A percentile compares a stretch with the other conserved stretches of the same genome.
Conservation (phyloP, 1,140 invertebrate genomes). For the Neoseiulus cucumeris region DNA sequence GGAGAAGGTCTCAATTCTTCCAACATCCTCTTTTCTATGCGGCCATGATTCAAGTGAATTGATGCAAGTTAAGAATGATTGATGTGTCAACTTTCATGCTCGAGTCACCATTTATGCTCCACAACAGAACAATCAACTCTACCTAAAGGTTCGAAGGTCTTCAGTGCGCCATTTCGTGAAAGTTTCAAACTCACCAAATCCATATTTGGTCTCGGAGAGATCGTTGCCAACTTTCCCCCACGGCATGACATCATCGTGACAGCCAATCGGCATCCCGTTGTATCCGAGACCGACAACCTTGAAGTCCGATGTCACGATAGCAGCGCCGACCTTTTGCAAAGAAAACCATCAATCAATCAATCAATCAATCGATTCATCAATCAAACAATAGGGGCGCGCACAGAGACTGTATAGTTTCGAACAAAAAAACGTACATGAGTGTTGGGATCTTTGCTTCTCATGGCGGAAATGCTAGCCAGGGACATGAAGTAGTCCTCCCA, state of each 20-base stretch:
- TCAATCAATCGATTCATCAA: too few species aligned
- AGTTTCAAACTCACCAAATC: slow-evolving; percentile 63
- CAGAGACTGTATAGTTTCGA: too few species aligned
- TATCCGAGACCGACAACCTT: slow-evolving; percentile 82
- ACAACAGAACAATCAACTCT: too few species aligned
- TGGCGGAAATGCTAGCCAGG: slow-evolving; percentile 52
- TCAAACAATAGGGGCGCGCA: too few species aligned
- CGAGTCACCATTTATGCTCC: too few species aligned
- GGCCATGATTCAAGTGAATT: too few species aligned
- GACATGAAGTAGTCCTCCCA: slow-evolving; percentile 92
- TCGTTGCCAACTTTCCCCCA: slow-evolving; percentile 45
- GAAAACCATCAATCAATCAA: neutral
- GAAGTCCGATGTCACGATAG: slow-evolving; percentile 69
- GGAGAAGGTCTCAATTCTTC: too few species aligned
- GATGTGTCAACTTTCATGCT: too few species aligned
- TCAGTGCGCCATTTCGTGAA: too few species aligned
- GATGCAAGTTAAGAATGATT: too few species aligned
- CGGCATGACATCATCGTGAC: slow-evolving; percentile 64
- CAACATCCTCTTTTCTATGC: too few species aligned
- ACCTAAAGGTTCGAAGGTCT: too few species aligned
- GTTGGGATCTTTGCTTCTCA: slow-evolving; percentile 76
- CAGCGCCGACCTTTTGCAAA: slow-evolving; percentile 52
- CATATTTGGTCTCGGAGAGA: slow-evolving; percentile 48
- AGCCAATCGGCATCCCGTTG: slow-evolving; percentile 81
- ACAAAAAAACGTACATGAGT: slow-evolving; percentile 39